Base-by-base conservation (phyloP, 2,113 vertebrate species). In the Collichthys lucidus region DNA sequence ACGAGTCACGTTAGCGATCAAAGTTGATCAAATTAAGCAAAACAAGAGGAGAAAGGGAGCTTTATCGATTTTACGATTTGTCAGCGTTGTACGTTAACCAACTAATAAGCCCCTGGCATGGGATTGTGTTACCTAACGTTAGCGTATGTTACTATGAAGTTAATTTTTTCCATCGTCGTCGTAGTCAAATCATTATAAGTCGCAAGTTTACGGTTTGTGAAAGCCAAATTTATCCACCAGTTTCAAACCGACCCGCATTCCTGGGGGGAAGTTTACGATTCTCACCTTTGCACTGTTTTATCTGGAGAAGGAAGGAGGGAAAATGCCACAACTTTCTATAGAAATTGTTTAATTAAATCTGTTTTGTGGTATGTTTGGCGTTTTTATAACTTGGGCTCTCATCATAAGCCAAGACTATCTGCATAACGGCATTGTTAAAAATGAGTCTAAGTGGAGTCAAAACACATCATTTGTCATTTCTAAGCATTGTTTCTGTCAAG, bases 41-140 rank as follows among this genome's bases (percentile, higher is more conserved):
- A 50, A 5, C 3, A 49, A 11, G 3, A 50, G 6, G 9, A 8
- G 12, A 53, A 15, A 0, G 35, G 1, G 0, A n/a, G 7, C 5
- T 53, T 11, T 0, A 14, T 63, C 22, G 35, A 56, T 66, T 22
- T 72, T 20, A 14, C 8, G 2, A 26, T 2, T 26, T 26, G n/a
- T 24, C 11, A 53, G 46, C 1, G 14, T 35, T 14, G n/a, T 24
- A 14, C 2, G 10, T n/a, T 10, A 62, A n/a, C 40, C 8, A n/a
- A 26, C 26, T 11, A n/a, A 26, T 8, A 24, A 67, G 22, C 19
- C 24, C 0, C 4, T 53, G 46, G 3, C 11, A 53, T 1, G 8
- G 29, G 31, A 40, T 61, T 10, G 11, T 4, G 9, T 29, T 20
- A 49, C 12, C 53, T 8, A 47, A 17, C 14, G 14, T 17, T 1